Conservation (phyloP, 1,140 invertebrate species). For the Heliothis subflexa region DNA sequence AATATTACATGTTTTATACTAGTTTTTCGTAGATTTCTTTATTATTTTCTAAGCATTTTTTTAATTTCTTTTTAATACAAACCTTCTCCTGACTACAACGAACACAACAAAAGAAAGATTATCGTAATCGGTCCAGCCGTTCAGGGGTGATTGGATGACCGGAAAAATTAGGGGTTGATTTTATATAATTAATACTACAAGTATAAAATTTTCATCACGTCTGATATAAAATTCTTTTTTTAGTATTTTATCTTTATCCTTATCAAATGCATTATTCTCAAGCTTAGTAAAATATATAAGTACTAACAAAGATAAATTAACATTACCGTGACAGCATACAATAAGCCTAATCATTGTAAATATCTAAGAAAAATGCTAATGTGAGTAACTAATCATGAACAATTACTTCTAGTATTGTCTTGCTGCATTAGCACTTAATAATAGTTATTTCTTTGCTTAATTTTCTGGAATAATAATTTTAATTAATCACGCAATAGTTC, state of each 20-base stretch:
- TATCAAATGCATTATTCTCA: not conserved
- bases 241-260: not conserved
- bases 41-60: too few species aligned
- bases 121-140: too few species aligned
- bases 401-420: not conserved
- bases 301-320: not conserved
- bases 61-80: too few species aligned
- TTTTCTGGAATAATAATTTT: not conserved
- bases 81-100: too few species aligned
- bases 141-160: too few species aligned
- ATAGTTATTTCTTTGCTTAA: not conserved
- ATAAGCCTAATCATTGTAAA: not conserved
- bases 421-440: not conserved
- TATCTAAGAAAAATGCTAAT: conserved; percentile 13
- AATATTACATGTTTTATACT: too few species aligned
- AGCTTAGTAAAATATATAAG: not conserved
- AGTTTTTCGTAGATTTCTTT: too few species aligned
- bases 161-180: too few species aligned
- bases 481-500: too few species aligned
- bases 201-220: too few species aligned
- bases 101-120: too few species aligned
- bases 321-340: not conserved
- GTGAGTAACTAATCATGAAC: not conserved
- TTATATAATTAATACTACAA: too few species aligned
- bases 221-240: not conserved